Percentiles rank a stretch among this genome's conserved stretches.
Conservation (phyloP, 2,888 invertebrate species). For the Cartodere bifasciata region DNA sequence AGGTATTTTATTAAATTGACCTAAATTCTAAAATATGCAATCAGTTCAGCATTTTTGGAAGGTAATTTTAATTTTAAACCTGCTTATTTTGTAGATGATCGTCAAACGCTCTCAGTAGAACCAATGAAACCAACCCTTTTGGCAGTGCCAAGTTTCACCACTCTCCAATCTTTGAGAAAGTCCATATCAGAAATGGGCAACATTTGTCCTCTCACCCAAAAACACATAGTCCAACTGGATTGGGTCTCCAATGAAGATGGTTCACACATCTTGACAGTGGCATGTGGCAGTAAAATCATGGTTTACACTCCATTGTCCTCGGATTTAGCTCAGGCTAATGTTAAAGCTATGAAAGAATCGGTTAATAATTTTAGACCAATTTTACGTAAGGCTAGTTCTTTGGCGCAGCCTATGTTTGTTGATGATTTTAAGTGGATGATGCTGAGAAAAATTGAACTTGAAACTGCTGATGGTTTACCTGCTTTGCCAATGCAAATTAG, state of each 20-base stretch:
- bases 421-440: conserved; percentile 97
- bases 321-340: conserved; percentile 87
- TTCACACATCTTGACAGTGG: conserved; percentile 92
- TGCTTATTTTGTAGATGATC: conserved; percentile 59
- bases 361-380: conserved; percentile 73
- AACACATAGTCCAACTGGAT: conserved; percentile 89
- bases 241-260: conserved; percentile 99
- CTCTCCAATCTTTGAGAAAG: conserved; percentile 72
- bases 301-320: conserved; percentile 89
- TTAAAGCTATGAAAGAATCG: conserved; percentile 60
- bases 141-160: conserved; percentile 84
- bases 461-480: conserved; percentile 90
- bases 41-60: no score
- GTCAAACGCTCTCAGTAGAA: conserved; percentile 34
- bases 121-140: conserved; percentile 42
- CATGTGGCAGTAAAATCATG: conserved; percentile 85
- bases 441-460: conserved; percentile 74
- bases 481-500: conserved; percentile 97
- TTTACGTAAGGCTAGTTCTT: conserved; percentile 78
- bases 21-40: no score
- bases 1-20: no score
- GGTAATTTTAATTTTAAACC: no score
- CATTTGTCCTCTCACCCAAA: conserved; percentile 80
- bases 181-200: conserved; percentile 87
- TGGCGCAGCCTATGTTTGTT: conserved; percentile 78